These are phyloP conservation scores for Zaprionus lineosus DNA, from an alignment of 2,888 invertebrate species.

Conservation along the genomic window DNA sequence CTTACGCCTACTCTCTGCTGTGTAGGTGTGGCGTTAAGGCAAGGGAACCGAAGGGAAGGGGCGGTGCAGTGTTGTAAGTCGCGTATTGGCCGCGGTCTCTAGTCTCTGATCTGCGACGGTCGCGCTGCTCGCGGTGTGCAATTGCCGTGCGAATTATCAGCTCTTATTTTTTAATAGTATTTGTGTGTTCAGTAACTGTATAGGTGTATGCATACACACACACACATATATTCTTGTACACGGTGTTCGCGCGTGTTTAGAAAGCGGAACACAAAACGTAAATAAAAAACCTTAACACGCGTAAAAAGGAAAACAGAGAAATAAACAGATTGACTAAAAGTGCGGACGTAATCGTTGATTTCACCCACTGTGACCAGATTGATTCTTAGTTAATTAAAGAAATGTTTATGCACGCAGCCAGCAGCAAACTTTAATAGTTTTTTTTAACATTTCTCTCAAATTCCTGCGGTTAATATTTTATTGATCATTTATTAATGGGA, in stretches of 20 bases:
- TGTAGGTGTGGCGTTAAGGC: too few relatives aligned
- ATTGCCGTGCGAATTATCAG: slow-evolving; percentile 21
- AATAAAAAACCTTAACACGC: slow-evolving; percentile 17
- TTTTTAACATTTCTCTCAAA: too few relatives aligned
- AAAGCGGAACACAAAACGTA: slow-evolving; percentile 60
- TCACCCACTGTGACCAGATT: slow-evolving; percentile 30
- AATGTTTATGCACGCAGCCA: too few relatives aligned
- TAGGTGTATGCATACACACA: slow-evolving; percentile 5
- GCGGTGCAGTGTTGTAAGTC: slow-evolving; percentile 40
- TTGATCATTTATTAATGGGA: too few relatives aligned
- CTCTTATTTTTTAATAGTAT: slow-evolving; percentile 1
- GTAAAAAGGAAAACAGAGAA: slow-evolving; percentile 33
- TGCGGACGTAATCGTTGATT: slow-evolving; percentile 58
- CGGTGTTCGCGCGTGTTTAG: slow-evolving; percentile 68
- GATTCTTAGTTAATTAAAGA: too few relatives aligned
- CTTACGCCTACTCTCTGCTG: slow-evolving; percentile 2
- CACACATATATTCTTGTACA: slow-evolving; percentile 25
- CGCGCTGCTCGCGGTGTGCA: slow-evolving; percentile 37
- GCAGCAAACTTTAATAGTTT: too few relatives aligned
- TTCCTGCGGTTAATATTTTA: too few relatives aligned
- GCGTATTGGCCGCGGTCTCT: slow-evolving; percentile 17
- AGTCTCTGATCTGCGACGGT: slow-evolving; percentile 6
- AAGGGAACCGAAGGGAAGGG: too few relatives aligned
- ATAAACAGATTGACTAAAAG: slow-evolving; percentile 25
- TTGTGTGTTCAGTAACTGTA: not conserved